Evolutionary conservation across 2,797 vertebrate genomes (phyloP), one percentile per base, ranked within the genome.

Genomic region (Sebastes ruberrimus): DNA sequence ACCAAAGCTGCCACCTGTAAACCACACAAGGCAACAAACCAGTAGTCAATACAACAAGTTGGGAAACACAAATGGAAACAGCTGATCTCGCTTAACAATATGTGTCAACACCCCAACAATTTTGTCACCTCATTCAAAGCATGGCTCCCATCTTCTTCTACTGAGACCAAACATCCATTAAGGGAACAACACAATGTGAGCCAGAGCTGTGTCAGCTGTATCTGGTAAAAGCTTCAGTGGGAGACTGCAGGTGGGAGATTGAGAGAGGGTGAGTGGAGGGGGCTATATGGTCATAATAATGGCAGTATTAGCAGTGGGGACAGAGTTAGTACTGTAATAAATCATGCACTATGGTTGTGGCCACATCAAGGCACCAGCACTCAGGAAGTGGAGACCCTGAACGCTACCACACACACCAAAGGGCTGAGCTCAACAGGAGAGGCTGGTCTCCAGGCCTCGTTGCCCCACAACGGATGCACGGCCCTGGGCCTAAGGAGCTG

Each of bases 321-420:
- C 83, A 76, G 59, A 89, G 85, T 90, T 87, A 88, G 89, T 69
- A 61, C 74, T 75, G 85, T 91, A 89, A 92, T 94, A 93, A 94
- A 94, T 95, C 92, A 94, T 88, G 74, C 63, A 66, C 78, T 72
- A 79, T 80, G 82, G 77, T 88, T 87, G 52, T 83, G 84, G 87
- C 93, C 94, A 95, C 93, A 95, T 95, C 90, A 95, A 95, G 93
- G 93, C 78, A 62, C 63, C 55, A 71, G 85, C 68, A 66, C 69
- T 84, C 93, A 93, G 94, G 94, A 95, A 95, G 92, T 67, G 71
- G 82, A 85, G 91, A 82, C 80, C 64, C 52, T 84, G 87, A 93
- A 77, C 10, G 57, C 81, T 85, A 91, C 88, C 92, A 89, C 92
- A 91, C 86, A 86, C 93, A 93, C 93, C 92, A 95, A 94, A 94